Evolutionary conservation across 2,888 invertebrate species (phyloP), one percentile per base, ranked within the genome.

Genomic region (Eupithecia dodoneata): DNA sequence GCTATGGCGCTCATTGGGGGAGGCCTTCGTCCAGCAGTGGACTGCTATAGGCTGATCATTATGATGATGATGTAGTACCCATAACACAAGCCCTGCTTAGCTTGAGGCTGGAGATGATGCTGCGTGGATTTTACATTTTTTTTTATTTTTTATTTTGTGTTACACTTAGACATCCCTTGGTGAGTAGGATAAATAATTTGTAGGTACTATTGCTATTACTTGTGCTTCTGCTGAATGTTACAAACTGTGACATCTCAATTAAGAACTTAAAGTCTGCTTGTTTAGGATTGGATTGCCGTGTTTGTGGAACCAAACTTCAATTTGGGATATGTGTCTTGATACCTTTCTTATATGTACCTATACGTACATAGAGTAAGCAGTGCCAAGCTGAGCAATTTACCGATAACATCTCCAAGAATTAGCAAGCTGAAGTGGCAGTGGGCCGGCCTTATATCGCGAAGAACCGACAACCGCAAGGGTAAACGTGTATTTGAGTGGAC

Each of bases 211-310:
- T 15, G n/a, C 9, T 55, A 15, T 5, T 15, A n/a, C 55, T 2
- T 55, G 18, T 18, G 18, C 9, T 63, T 15, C 66, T 66, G 42
- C 66, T 42, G 66, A 42, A 41, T 3, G 18, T 42, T 18, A n/a
- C 15, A 70, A 49, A n/a, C 70, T 45, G 47, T 47, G 70, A 18
- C 70, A 70, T 47, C 30, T 70, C 70, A 70, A 70, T 70, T 70
- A 70, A 47, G 45, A 70, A 70, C 70, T 70, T 70, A 18, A 45
- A 70, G n/a, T 45, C 70, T 12, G 47, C 18, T 70, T 70, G 47
- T 30, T 70, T 47, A 70, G 70, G 70, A 47, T 70, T 70, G 47
- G 47, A 45, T 45, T 30, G 4, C 70, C 30, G 47, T 18, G 70
- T 45, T 47, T 70, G 47, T 70, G 70, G 47, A 18, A 47, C 70